phyloP scores from a whole-genome alignment of 2,888 invertebrate genomes.

The Aspidiotus rigidus region DNA sequence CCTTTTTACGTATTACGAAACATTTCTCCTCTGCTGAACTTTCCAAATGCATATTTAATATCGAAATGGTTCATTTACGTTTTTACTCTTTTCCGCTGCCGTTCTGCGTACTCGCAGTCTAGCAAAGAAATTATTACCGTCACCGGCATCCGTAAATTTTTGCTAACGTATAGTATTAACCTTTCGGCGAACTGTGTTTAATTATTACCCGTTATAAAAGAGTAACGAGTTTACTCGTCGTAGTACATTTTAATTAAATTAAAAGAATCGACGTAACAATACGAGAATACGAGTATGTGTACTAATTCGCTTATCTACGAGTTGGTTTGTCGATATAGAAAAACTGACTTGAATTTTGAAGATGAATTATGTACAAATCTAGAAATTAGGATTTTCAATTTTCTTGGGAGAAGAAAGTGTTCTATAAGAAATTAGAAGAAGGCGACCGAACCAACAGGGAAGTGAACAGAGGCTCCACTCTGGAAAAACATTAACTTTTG shows the following conservation, averaged over 20 bases:
- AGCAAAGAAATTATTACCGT: neutral
- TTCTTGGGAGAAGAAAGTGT: neutral
- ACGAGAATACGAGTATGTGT: no score
- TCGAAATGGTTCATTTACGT: constrained; percentile 27
- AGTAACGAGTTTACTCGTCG: neutral
- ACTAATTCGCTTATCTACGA: no score
- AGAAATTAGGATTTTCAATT: neutral
- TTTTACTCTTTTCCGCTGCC: constrained; percentile 10
- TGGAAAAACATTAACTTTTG: neutral
- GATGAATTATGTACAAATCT: no score
- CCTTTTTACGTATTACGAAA: constrained; percentile 23
- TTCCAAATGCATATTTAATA: constrained; percentile 30
- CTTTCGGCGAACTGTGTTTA: constrained; percentile 2
- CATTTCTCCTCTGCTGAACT: constrained; percentile 16
- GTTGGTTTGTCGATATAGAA: no score
- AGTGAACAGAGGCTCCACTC: constrained; percentile 12
- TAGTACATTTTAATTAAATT: neutral
- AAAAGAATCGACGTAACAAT: neutral
- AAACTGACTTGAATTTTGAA: no score
- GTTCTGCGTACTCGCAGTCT: neutral
- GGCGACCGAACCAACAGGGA: constrained; percentile 1
- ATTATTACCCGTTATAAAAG: neutral
- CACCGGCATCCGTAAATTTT: neutral
- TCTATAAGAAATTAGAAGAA: neutral
- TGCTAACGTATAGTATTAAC: neutral